Base-by-base conservation (phyloP, 1,140 invertebrate genomes). In the Aphaenogaster ashmeadi region DNA sequence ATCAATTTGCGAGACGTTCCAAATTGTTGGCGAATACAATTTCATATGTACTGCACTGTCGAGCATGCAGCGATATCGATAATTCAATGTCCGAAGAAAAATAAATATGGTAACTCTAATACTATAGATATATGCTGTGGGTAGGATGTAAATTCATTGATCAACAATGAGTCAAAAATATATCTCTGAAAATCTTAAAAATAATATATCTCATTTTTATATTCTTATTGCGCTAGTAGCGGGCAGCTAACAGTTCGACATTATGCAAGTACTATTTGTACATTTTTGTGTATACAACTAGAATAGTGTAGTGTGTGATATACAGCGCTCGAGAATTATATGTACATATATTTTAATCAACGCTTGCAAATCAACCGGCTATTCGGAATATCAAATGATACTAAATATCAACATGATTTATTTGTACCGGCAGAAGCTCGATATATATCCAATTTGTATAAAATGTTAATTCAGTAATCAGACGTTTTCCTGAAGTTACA, bases 121-220 rank as follows among this genome's bases (percentile, higher is more conserved):
- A 92, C 88, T 92, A 92, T 92, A 74, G 71, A 90, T 86, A 87
- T 88, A 64, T 88, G 52, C 58, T 92, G 86, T 71, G 87, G 88
- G 87, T 92, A 93, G 75, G 85, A 79, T 89, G 85, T 93, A 93
- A 92, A 92, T 92, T 94, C 93, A 95, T 94, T 93, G 94, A 90
- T 94, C 93, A 94, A 95, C 94, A 94, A 95, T 94, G 93, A 94
- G 84, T 93, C 91, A 89, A 94, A 94, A 94, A 94, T 94, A 94
- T 93, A 93, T 93, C 83, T 91, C 75, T 91, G 85, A 62, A 27
- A 88, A 88, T 90, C 44, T 60, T 83, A 90, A 90, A 90, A 90
- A 90, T 90, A 90, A 92, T 90, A 81, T 84, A 75, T 44, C 88
- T 69, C 88, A 67, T 86, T 74, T 85, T 86, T 88, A 88, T 88